Evolutionary conservation across 2,113 vertebrate genomes (phyloP).

Genomic region (Lophotis ruficrista): DNA sequence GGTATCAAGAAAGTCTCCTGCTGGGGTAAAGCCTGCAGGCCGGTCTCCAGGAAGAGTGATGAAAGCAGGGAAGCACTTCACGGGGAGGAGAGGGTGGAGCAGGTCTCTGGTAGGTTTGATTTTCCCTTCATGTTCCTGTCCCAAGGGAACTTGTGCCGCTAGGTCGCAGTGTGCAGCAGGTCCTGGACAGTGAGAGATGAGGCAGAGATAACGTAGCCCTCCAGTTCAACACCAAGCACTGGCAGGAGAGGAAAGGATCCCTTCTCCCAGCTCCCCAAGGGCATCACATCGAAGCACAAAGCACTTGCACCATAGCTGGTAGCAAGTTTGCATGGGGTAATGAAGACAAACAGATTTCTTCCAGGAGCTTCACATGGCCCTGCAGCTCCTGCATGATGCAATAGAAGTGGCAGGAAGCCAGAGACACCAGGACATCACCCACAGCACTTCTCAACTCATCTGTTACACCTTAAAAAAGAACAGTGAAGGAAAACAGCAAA

Average conservation of each 20-base stretch:
- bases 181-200: background rate
- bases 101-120: background rate
- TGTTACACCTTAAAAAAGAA: background rate
- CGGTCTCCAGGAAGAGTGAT: background rate
- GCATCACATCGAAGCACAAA: rapidly evolving
- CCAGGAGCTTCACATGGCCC: background rate
- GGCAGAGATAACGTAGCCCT: background rate
- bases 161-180: background rate
- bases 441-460: background rate
- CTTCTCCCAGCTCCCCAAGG: background rate
- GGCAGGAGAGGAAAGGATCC: background rate
- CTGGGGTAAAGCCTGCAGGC: background rate
- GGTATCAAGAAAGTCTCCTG: background rate
- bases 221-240: rapidly evolving
- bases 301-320: background rate
- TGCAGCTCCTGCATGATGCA: background rate
- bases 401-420: background rate
- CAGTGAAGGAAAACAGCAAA: background rate
- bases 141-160: background rate
- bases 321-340: background rate
- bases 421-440: background rate
- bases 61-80: background rate
- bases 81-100: background rate
- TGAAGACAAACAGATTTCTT: background rate
- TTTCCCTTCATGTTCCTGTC: rapidly evolving